Evolutionary conservation across 2,797 vertebrate genomes (phyloP).

Genomic region (Sebastes taczanowskii): DNA sequence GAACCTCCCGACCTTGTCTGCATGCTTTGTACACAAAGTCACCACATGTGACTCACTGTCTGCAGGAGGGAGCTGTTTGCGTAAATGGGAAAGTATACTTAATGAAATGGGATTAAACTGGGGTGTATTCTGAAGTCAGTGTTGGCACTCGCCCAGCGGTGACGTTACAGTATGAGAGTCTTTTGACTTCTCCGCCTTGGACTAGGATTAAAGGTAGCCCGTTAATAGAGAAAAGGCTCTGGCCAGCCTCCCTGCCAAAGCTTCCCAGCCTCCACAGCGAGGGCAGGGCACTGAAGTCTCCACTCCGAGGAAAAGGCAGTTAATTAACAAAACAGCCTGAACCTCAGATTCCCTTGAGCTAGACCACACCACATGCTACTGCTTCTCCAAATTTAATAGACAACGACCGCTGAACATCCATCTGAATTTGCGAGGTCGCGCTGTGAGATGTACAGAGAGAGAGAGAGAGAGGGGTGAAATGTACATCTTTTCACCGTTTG

Average conservation of each 20-base stretch:
- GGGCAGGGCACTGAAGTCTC: slow-evolving; percentile 26
- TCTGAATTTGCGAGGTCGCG: slow-evolving; percentile 30
- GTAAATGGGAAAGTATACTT: slow-evolving; percentile 15
- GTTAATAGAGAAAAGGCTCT: slow-evolving; percentile 9
- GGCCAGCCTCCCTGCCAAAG: slow-evolving; percentile 29
- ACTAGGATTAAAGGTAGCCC: slow-evolving; percentile 51
- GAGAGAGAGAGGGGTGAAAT: slow-evolving; percentile 29
- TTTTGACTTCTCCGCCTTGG: slow-evolving; percentile 37
- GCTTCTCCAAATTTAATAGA: slow-evolving; percentile 17
- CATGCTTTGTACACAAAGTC: slow-evolving; percentile 20
- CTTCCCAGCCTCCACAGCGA: slow-evolving; percentile 23
- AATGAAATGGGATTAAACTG: slow-evolving; percentile 38
- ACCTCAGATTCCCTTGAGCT: slow-evolving; percentile 20
- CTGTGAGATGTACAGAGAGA: slow-evolving; percentile 24
- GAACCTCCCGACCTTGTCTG: background rate
- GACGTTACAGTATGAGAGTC: background rate
- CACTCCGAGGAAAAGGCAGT: slow-evolving; percentile 15
- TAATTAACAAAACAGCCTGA: slow-evolving; percentile 50
- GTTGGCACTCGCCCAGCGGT: slow-evolving; percentile 28
- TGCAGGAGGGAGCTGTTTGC: slow-evolving; percentile 19
- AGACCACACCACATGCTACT: slow-evolving; percentile 5
- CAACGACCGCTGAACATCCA: slow-evolving; percentile 19
- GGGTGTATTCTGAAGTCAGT: slow-evolving; percentile 29
- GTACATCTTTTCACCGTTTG: slow-evolving; percentile 19
- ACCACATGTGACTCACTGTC: slow-evolving; percentile 30